phyloP scores from a whole-genome alignment of 2,797 vertebrate species.

The Anomalospiza imberbis region DNA sequence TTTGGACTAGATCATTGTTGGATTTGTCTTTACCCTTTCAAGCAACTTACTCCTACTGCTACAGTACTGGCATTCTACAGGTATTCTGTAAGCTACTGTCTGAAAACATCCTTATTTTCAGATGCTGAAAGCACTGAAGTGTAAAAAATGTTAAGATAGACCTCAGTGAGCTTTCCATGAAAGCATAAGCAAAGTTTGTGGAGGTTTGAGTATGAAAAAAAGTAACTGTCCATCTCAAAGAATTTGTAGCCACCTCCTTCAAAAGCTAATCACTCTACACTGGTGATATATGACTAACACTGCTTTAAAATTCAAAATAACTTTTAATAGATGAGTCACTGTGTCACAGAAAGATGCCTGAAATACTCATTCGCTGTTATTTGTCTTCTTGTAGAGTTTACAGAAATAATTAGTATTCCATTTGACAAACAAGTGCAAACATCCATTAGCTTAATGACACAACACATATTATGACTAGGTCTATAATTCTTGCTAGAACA shows the following conservation, averaged over 20 bases:
- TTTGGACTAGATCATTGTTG: background rate
- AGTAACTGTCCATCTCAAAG: background rate
- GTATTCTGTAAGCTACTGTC: background rate
- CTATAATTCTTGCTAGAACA: background rate
- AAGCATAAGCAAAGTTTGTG: background rate
- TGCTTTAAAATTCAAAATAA: constrained; percentile 14
- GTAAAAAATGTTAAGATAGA: background rate
- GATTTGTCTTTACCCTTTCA: background rate
- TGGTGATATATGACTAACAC: background rate
- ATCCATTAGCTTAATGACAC: constrained; percentile 42
- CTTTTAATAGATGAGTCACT: constrained; percentile 40
- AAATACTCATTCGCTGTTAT: constrained; percentile 21
- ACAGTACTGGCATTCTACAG: background rate
- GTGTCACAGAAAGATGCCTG: background rate
- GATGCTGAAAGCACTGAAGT: background rate
- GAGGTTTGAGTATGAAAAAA: background rate
- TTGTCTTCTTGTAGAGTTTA: background rate
- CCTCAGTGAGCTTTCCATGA: background rate
- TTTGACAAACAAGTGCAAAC: constrained; percentile 44
- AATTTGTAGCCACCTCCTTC: background rate
- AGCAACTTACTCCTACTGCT: background rate
- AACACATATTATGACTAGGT: background rate
- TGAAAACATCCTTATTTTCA: background rate
- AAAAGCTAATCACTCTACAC: background rate
- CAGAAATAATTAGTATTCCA: constrained; percentile 19